Conservation (phyloP, 1,140 invertebrate genomes). For the Drosophila parabipectinata region DNA sequence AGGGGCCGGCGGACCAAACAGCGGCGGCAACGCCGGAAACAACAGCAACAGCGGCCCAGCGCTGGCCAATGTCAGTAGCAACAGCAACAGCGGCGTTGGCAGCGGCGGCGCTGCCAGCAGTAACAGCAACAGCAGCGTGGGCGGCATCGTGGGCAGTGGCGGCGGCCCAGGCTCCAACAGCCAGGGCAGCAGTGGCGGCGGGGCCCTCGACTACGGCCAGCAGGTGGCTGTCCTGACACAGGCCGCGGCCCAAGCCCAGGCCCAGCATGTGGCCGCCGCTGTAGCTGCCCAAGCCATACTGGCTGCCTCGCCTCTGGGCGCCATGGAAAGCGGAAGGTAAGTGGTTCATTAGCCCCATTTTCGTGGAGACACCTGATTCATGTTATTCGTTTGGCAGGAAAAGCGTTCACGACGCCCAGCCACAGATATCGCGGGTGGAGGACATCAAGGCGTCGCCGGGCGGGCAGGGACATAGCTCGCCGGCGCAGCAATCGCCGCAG, state of each 20-base stretch:
- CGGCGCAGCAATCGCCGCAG: slow-evolving; percentile 87
- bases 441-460: slow-evolving; percentile 85
- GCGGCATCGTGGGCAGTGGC: slow-evolving; percentile 33
- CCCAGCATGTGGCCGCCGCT: slow-evolving; percentile 64
- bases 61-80: slow-evolving; percentile 42
- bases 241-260: slow-evolving; percentile 35
- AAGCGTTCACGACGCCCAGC: slow-evolving; percentile 80
- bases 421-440: slow-evolving; percentile 84
- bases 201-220: slow-evolving; percentile 31
- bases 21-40: slow-evolving; percentile 48
- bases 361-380: neutral
- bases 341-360: neutral
- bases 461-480: slow-evolving; percentile 84
- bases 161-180: slow-evolving; percentile 40
- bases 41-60: slow-evolving; percentile 57
- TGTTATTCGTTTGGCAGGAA: slow-evolving; percentile 84
- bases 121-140: slow-evolving; percentile 47
- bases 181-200: slow-evolving; percentile 37
- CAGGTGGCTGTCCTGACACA: slow-evolving; percentile 45
- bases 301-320: slow-evolving; percentile 66
- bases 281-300: slow-evolving; percentile 70
- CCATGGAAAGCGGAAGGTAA: slow-evolving; percentile 80
- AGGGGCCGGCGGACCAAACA: slow-evolving; percentile 27
- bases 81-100: slow-evolving; percentile 50
- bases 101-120: slow-evolving; percentile 47